phyloP scores from a whole-genome alignment of 1,140 invertebrate species.

The Hydropsyche tenuis region DNA sequence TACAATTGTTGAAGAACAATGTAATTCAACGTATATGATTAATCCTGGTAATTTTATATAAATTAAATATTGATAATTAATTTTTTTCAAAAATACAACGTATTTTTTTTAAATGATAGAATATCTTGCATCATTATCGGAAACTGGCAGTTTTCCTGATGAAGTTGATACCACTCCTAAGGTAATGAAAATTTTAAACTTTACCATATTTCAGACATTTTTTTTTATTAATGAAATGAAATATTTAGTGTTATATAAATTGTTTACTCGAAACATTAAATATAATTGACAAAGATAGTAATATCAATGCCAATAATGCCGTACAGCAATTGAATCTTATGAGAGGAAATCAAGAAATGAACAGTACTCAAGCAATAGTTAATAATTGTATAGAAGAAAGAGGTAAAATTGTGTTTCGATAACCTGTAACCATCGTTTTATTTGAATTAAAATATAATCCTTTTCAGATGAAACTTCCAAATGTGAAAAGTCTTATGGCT shows the following conservation, averaged over 20 bases:
- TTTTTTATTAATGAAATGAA: not conserved
- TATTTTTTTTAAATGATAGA: too few species aligned
- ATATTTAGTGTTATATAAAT: slow-evolving; percentile 8
- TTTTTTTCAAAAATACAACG: not conserved
- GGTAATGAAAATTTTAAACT: slow-evolving; percentile 48
- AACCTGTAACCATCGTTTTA: too few species aligned
- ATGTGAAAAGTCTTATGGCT: slow-evolving; percentile 57
- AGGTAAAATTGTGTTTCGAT: not conserved
- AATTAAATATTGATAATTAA: not conserved
- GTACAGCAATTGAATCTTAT: not conserved
- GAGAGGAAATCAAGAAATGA: slow-evolving; percentile 3
- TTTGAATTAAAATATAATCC: too few species aligned
- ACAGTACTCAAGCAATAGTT: not conserved
- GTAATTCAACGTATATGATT: not conserved
- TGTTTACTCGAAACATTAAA: not conserved
- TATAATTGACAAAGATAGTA: not conserved
- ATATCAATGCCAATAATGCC: not conserved
- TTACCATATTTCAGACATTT: not conserved
- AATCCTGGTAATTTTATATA: not conserved
- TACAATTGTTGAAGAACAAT: not conserved
- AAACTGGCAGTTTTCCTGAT: slow-evolving; percentile 58
- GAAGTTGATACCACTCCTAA: slow-evolving; percentile 58
- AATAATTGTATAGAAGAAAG: not conserved
- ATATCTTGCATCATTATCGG: slow-evolving; percentile 55
- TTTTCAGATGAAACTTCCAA: slow-evolving; percentile 57